These are phyloP conservation scores for Cottus gobio DNA, from an alignment of 2,113 vertebrate genomes.

Conservation along the genomic window DNA sequence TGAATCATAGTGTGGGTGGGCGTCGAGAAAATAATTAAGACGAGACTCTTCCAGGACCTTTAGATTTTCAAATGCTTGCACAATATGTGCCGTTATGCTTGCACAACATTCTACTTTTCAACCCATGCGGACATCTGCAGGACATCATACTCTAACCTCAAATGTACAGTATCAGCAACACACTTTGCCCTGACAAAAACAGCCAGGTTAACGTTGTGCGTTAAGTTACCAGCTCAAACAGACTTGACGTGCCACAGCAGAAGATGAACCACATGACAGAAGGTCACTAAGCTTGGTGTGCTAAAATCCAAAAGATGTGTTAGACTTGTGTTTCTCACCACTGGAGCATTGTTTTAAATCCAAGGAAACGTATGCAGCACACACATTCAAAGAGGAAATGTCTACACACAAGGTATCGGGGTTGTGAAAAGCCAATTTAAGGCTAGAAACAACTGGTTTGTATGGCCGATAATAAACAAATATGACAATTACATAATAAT, in stretches of 20 bases:
- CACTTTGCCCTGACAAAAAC: neutral
- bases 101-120: conserved; percentile 5
- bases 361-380: neutral
- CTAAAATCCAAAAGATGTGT: neutral
- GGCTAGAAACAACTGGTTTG: neutral
- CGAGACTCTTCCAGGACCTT: neutral
- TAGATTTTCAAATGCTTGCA: conserved; percentile 3
- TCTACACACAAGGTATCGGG: neutral
- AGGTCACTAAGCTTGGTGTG: neutral
- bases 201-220: neutral
- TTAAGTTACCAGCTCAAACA: neutral
- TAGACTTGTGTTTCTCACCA: conserved; percentile 7
- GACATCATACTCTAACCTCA: neutral
- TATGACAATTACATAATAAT: neutral
- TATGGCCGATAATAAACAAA: neutral
- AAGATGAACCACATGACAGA: neutral
- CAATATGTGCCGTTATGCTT: neutral
- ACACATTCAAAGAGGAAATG: neutral
- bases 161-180: neutral
- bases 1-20: conserved; percentile 27
- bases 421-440: neutral
- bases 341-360: neutral
- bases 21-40: conserved; percentile 21
- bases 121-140: neutral
- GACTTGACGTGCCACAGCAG: neutral